Conservation (phyloP, 2,888 invertebrate genomes). For the Ethmia dodecea region DNA sequence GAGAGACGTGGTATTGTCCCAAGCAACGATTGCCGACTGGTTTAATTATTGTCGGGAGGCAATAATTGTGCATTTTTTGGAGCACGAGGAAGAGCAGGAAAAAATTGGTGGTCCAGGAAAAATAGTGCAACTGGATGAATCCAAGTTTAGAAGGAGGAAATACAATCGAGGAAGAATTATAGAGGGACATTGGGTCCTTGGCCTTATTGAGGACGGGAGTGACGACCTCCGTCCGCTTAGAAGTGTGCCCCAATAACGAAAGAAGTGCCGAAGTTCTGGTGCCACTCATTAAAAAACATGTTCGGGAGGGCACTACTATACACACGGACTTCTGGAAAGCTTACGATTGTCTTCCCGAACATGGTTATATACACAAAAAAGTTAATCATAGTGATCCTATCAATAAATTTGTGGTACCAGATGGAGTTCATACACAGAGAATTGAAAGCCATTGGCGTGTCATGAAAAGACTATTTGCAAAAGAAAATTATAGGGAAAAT, state of each 20-base stretch:
- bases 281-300: constrained; percentile 24
- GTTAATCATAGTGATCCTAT: constrained; percentile 19
- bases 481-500: constrained; percentile 11
- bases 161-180: constrained; percentile 5
- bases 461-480: constrained; percentile 9
- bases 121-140: not conserved
- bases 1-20: not conserved
- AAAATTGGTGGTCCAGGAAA: not conserved
- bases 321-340: constrained; percentile 24
- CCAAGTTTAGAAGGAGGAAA: constrained; percentile 5
- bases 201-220: constrained; percentile 24
- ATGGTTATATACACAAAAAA: constrained; percentile 20
- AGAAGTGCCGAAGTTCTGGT: constrained; percentile 21
- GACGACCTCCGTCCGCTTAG: constrained; percentile 26
- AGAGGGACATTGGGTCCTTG: constrained; percentile 22
- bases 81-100: not conserved
- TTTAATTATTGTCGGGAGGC: not conserved
- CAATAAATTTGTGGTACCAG: constrained; percentile 20
- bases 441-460: constrained; percentile 21
- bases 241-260: constrained; percentile 26
- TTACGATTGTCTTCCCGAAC: constrained; percentile 13
- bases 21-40: not conserved
- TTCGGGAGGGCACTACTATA: constrained; percentile 17
- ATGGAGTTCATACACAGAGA: constrained; percentile 20
- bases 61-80: not conserved